Evolutionary conservation across 2,888 invertebrate genomes (phyloP).

Genomic region (Galeopsomyia nigrocyanea): DNA sequence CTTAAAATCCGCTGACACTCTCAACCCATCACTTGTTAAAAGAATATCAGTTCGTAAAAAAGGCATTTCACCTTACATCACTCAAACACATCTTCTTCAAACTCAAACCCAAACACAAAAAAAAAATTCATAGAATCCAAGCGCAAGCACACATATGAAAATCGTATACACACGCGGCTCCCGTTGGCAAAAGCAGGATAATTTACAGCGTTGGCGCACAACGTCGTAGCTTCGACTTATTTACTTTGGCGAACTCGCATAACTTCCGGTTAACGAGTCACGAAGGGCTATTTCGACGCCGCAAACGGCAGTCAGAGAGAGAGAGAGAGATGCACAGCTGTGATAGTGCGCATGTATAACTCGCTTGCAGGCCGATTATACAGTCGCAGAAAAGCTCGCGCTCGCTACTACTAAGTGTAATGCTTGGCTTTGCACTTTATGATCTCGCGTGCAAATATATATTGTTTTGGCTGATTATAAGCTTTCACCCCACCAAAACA

Average conservation of each 20-base stretch:
- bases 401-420: background rate
- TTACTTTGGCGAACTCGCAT: conserved; percentile 48
- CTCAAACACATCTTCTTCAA: no score
- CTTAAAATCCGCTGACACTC: no score
- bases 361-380: conserved; percentile 17
- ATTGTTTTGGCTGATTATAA: no score
- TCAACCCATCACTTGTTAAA: no score
- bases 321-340: background rate
- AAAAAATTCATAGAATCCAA: background rate
- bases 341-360: conserved; percentile 7
- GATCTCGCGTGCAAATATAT: no score
- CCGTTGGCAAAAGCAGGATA: conserved; percentile 5
- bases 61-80: no score
- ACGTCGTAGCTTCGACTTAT: conserved; percentile 36
- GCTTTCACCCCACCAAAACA: no score
- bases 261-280: conserved; percentile 52
- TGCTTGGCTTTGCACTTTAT: background rate
- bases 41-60: no score
- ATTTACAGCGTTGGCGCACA: conserved; percentile 34
- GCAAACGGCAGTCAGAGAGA: background rate
- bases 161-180: background rate
- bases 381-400: conserved; percentile 20
- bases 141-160: conserved; percentile 8
- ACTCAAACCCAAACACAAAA: no score
- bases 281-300: conserved; percentile 31